A percentile compares a stretch with the other conserved stretches of the same genome.
phyloP scores from a whole-genome alignment of 2,888 invertebrate species.

The Hoplodrina ambigua region DNA sequence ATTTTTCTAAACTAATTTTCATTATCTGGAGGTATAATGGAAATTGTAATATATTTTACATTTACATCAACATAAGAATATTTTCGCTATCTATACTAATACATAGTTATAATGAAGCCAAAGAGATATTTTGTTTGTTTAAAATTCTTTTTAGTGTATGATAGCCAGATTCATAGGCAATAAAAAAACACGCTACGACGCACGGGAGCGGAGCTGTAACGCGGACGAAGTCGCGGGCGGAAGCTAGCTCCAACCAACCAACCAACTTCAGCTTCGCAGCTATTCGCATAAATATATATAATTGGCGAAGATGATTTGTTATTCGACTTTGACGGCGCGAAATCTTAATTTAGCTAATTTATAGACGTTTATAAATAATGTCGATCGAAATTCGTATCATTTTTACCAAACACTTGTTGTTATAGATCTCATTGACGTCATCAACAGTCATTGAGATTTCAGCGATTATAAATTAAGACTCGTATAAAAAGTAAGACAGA shows the following conservation, averaged over 20 bases:
- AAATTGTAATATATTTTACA: neutral
- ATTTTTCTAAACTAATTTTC: constrained; percentile 48
- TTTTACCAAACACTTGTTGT: constrained; percentile 19
- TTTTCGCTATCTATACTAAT: neutral
- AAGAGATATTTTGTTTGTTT: too few relatives aligned
- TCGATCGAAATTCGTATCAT: neutral
- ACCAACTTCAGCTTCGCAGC: neutral
- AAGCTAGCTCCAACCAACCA: too few relatives aligned
- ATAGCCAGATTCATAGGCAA: too few relatives aligned
- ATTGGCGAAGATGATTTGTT: neutral
- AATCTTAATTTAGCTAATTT: constrained; percentile 24
- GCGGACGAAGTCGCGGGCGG: too few relatives aligned
- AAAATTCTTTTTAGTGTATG: too few relatives aligned
- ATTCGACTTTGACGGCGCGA: neutral
- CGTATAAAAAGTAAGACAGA: constrained; percentile 57
- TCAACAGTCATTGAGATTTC: constrained; percentile 30
- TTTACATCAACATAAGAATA: neutral
- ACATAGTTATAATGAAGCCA: too few relatives aligned
- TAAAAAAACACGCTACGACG: too few relatives aligned
- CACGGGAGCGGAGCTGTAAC: too few relatives aligned
- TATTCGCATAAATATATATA: too few relatives aligned
- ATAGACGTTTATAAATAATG: constrained; percentile 21
- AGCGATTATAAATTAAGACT: constrained; percentile 32
- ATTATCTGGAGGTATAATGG: constrained; percentile 27
- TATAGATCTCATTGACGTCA: constrained; percentile 51